Evolutionary conservation across 1,140 invertebrate genomes (phyloP).

Genomic region (Pogonomyrmex californicus): DNA sequence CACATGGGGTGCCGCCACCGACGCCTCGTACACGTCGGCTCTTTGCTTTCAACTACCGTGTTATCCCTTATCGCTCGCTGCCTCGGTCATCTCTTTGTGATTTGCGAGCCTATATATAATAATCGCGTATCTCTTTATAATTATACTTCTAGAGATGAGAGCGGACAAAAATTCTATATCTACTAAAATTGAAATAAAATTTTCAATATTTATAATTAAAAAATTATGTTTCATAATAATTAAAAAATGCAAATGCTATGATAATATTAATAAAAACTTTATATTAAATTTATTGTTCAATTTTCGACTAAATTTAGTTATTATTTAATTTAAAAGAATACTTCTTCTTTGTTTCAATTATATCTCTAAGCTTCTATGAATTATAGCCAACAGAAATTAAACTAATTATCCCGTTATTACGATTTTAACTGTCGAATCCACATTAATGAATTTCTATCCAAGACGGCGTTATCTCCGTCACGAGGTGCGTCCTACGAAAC

Average conservation of each 20-base stretch:
- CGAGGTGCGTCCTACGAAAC: slow-evolving; percentile 33
- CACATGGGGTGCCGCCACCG: slow-evolving; percentile 77
- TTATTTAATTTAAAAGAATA: neutral
- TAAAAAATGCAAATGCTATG: neutral
- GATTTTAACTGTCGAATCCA: slow-evolving; percentile 47
- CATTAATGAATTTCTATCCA: slow-evolving; percentile 37
- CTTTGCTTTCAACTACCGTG: slow-evolving; percentile 69
- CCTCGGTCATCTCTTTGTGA: slow-evolving; percentile 69
- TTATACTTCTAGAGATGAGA: slow-evolving; percentile 3
- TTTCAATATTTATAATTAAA: slow-evolving; percentile 13
- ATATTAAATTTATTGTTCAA: neutral
- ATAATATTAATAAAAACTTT: slow-evolving; percentile 10
- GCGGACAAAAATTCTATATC: neutral
- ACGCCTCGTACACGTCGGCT: slow-evolving; percentile 62
- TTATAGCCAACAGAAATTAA: slow-evolving; percentile 43
- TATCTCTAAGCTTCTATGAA: slow-evolving; percentile 20
- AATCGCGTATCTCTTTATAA: slow-evolving; percentile 57
- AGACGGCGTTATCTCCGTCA: slow-evolving; percentile 16
- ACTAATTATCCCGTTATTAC: slow-evolving; percentile 63
- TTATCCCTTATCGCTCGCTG: slow-evolving; percentile 78
- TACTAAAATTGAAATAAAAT: slow-evolving; percentile 1
- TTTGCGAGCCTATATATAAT: slow-evolving; percentile 68
- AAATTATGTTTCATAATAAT: neutral
- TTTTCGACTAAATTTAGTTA: neutral
- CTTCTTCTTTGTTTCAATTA: neutral